Evolutionary conservation across 2,113 vertebrate genomes (phyloP), one percentile per base, ranked within the genome.

Genomic region (Dromas ardeola): DNA sequence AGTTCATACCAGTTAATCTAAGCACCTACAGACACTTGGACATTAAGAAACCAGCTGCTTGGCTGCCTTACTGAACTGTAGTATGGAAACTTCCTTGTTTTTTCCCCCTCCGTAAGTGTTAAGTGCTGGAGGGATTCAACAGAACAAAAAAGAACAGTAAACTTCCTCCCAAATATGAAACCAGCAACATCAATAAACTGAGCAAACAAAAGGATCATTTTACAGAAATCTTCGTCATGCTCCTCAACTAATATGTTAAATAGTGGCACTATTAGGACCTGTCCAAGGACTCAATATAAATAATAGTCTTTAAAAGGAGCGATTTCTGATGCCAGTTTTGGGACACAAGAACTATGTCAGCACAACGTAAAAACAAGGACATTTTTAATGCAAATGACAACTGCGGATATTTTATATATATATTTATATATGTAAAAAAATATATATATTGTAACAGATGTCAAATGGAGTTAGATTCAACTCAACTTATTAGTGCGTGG

Each of bases 401-500:
- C 67, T 55, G 84, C 0, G 13, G 96, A 69, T 70, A 94, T 86
- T 93, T 70, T 72, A 45, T 88, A 55, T 62, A 87, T 90, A 77
- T 90, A 69, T 91, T 76, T 94, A 42, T 88, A 80, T 53, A 88
- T 58, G 30, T 56, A 40, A 86, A 88, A 77, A 52, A 36, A 42
- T 6, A 63, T 12, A 83, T 81, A 58, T 77, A 80, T 79, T 90
- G 78, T 84, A 98, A 91, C 96, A 98, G 97, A 98, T 98, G 97
- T 98, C 98, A 98, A 98, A 94, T 76, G 96, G 32, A 61, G 97
- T 98, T 98, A 98, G 86, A 97, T 94, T 98, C 96, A 97, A 96
- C 87, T 96, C 95, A 95, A 98, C 94, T 98, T 98, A 98, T 98
- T 97, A 98, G 97, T 97, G 92, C 94, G 93, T 96, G 97, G 98